phyloP scores from a whole-genome alignment of 2,113 vertebrate species.

The Empidonax alnorum region DNA sequence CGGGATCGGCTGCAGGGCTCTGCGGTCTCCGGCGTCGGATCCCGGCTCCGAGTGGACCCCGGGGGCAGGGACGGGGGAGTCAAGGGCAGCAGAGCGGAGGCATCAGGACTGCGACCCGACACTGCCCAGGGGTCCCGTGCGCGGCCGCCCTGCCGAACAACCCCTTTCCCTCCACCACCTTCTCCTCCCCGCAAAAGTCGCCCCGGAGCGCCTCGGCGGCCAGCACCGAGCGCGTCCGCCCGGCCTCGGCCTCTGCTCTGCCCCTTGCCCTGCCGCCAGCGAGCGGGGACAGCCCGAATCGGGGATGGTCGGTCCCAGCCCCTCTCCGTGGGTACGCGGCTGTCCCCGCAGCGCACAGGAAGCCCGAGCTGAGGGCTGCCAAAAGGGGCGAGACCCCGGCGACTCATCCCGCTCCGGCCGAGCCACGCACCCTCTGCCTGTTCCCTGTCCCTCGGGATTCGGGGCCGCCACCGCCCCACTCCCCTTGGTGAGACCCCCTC shows the following conservation, averaged over 20 bases:
- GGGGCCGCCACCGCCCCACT: too few species aligned
- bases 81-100: background rate
- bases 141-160: background rate
- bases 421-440: background rate
- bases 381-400: background rate
- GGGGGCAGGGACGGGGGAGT: background rate
- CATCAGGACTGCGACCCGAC: background rate
- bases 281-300: background rate
- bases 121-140: background rate
- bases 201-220: background rate
- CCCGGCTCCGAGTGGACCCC: fast-evolving
- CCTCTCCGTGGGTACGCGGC: too few species aligned
- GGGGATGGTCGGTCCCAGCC: background rate
- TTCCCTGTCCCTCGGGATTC: background rate
- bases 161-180: background rate
- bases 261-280: background rate
- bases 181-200: background rate
- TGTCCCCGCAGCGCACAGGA: background rate
- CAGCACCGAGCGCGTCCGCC: background rate
- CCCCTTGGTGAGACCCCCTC: background rate
- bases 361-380: background rate
- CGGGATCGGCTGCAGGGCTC: background rate
- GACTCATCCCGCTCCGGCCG: background rate
- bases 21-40: fast-evolving
- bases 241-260: background rate